Percentiles rank a stretch among this genome's conserved stretches.
phyloP scores from a whole-genome alignment of 2,797 vertebrate species.

The Cygnus olor region DNA sequence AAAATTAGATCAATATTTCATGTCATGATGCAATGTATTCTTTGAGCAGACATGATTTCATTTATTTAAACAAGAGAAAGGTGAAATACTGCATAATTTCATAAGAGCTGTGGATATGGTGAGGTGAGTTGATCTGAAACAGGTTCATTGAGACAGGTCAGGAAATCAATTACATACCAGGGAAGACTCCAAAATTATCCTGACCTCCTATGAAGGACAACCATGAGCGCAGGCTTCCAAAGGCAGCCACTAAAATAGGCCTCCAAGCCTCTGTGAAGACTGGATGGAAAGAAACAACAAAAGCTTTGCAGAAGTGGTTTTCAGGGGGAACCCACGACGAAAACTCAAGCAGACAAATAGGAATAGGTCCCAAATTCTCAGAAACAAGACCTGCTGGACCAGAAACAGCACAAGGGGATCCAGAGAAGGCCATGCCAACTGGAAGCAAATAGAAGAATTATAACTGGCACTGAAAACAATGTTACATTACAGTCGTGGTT shows the following conservation, averaged over 20 bases:
- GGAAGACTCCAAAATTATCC: slow-evolving; percentile 2
- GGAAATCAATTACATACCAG: neutral
- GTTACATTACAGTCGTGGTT: accelerated
- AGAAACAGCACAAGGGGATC: neutral
- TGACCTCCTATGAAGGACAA: neutral
- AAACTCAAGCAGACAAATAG: neutral
- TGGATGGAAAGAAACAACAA: neutral
- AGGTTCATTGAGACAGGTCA: neutral
- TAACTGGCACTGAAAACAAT: neutral
- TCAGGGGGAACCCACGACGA: accelerated
- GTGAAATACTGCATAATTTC: neutral
- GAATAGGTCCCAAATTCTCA: neutral
- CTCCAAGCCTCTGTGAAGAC: neutral
- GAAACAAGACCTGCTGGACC: accelerated
- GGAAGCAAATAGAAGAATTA: neutral
- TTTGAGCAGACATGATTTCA: neutral
- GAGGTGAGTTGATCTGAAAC: neutral
- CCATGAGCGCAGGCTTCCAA: neutral
- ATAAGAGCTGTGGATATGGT: neutral
- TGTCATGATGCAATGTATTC: slow-evolving; percentile 13
- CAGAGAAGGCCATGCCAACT: neutral
- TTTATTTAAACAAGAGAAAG: slow-evolving; percentile 24
- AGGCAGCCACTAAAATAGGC: neutral
- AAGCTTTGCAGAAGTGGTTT: neutral
- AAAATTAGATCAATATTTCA: neutral